Evolutionary conservation across 1,140 invertebrate species (phyloP).

Genomic region (Antheraea pernyi): DNA sequence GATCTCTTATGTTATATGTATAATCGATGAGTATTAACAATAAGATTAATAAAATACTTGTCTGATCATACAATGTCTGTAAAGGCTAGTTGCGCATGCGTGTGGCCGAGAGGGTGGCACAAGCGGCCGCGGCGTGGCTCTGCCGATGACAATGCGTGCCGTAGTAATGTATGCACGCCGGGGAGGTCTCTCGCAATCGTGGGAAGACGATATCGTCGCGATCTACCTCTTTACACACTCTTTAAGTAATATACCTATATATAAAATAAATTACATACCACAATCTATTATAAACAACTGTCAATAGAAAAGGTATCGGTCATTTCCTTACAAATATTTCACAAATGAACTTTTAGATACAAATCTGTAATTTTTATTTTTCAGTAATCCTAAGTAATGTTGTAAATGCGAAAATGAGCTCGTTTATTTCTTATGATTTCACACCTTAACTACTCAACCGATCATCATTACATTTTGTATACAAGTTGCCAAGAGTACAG

Average conservation of each 20-base stretch:
- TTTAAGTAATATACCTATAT: conserved; percentile 8
- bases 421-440: no score
- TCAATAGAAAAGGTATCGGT: no score
- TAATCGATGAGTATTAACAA: background rate
- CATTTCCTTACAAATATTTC: no score
- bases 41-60: background rate
- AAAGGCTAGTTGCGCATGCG: conserved; percentile 29
- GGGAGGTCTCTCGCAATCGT: conserved; percentile 63
- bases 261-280: background rate
- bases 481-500: no score
- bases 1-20: background rate
- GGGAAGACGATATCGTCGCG: conserved; percentile 52
- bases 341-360: no score
- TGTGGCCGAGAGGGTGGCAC: conserved; percentile 44
- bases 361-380: no score
- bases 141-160: conserved; percentile 43
- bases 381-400: no score
- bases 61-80: background rate
- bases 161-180: conserved; percentile 66
- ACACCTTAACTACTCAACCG: no score
- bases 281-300: no score
- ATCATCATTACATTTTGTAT: no score
- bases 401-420: no score
- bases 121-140: conserved; percentile 7
- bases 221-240: conserved; percentile 40